Evolutionary conservation across 2,113 vertebrate species (phyloP), one percentile per base, ranked within the genome.

Genomic region (Phrynocephalus versicolor): DNA sequence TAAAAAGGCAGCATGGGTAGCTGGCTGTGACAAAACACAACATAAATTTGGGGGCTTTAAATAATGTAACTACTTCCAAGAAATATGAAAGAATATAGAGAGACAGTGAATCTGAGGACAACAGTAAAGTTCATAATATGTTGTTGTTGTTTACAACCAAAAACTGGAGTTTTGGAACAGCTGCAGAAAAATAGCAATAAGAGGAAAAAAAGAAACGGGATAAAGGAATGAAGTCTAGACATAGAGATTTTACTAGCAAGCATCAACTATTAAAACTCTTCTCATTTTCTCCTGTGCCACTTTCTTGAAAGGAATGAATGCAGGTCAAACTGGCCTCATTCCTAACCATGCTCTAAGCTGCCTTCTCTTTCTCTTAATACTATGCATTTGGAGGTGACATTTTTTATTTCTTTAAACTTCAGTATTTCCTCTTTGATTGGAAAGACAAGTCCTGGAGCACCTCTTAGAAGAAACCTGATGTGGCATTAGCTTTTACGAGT

Each of bases 321-420:
- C 39, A 35, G 73, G 57, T 21, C 81, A 19, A 0, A 16, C 25
- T 33, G 0, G 74, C 70, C 84, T 70, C 79, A 57, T 37, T 58
- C 41, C 41, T 70, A 79, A 87, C 85, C 77, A 86, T 79, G 87
- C 72, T 76, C 51, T 6, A 1, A n/a, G 60, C 45, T 73, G 51
- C 13, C 83, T 90, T 91, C 91, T 88, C 90, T 88, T 88, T 91
- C 85, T 3, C 89, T 75, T 79, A 88, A 86, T 91, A 88, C 85
- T 88, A 18, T 55, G 19, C 83, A 89, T 86, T 83, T 85, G 89
- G 87, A 89, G 83, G 76, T 79, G 58, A 55, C 41, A 86, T 18
- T 81, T 10, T 41, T 78, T 62, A 69, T 78, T 57, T 37, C 25
- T 69, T 55, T 8, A 70, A 75, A 67, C 21, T 57, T 14, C 70